Base-by-base conservation (phyloP, 2,797 vertebrate species). In the Poeciliopsis turneri region DNA sequence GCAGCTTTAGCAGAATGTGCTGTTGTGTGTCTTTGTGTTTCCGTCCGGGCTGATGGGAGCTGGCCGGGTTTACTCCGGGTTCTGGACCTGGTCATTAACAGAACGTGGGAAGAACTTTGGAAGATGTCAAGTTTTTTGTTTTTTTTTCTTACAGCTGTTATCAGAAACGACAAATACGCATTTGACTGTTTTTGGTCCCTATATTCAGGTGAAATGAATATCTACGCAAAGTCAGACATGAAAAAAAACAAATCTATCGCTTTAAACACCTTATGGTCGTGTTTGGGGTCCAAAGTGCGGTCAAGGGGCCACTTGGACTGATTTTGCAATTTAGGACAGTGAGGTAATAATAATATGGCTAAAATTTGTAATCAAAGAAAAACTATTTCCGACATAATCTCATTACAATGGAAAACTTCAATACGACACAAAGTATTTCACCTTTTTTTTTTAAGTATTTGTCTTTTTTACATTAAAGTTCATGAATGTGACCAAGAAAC, bases 21-120 rank as follows among this genome's bases (percentile, higher is more conserved):
- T 43, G 30, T 47, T 76, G 53, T 75, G 77, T 53, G 53, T 74
- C 33, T 70, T 70, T 49, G 66, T 69, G 36, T 59, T 53, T 36
- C 4, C 33, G 36, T 25, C 9, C 1, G 15, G 49, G 16, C 39
- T 51, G 45, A 73, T 69, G 41, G 61, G 45, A 46, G 18, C 51
- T 55, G 47, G 1, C 2, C 41, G 16, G 6, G 4, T 78, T 64
- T 57, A 71, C 1, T 1, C 46, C 23, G 64, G 69, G 55, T 39
- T 72, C 77, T 76, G 8, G 47, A 72, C n/a, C 4, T 3, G 45
- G 47, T 57, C 57, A 78, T 75, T 13, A 57, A 36, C 36, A 53
- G 43, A 79, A 70, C 10, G 25, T 51, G 74, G 57, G 57, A 71
- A 78, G 15, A 47, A 49, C n/a, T 49, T 20, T 13, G 9, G 64